These are phyloP conservation scores for Hydrozoanthus gracilis DNA, from an alignment of 92 coral and sea anemone genomes.

Conservation along the genomic window DNA sequence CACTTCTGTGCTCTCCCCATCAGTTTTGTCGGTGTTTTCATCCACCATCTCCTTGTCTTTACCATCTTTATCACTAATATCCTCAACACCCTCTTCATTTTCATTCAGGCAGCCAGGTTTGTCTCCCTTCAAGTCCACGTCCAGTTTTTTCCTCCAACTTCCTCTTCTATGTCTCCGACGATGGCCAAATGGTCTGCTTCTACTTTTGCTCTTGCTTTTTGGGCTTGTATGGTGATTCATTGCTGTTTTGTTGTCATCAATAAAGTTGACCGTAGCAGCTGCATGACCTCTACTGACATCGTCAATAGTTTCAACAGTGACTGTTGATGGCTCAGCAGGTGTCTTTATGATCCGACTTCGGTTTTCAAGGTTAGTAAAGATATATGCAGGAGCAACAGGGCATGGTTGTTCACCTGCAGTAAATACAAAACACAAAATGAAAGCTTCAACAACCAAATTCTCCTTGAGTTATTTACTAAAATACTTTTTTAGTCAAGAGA, in stretches of 20 bases:
- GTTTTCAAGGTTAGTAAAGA: slow-evolving; percentile 63
- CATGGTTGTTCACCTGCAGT: slow-evolving; percentile 72
- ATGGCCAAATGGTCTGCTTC: slow-evolving; percentile 4
- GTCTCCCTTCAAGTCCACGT: slow-evolving; percentile 24
- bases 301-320: slow-evolving; percentile 5
- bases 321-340: slow-evolving; percentile 28
- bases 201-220: slow-evolving; percentile 26
- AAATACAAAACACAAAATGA: not conserved
- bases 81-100: slow-evolving; percentile 23
- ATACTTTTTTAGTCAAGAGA: too few species aligned
- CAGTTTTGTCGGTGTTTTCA: not conserved
- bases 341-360: slow-evolving; percentile 27
- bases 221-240: slow-evolving; percentile 14
- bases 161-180: slow-evolving; percentile 27
- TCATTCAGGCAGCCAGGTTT: slow-evolving; percentile 3
- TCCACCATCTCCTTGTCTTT: slow-evolving; percentile 2
- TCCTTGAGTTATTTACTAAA: not conserved
- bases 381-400: slow-evolving; percentile 85
- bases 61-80: slow-evolving; percentile 30
- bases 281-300: slow-evolving; percentile 14
- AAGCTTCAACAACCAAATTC: too few species aligned
- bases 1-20: slow-evolving; percentile 16
- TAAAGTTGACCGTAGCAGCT: slow-evolving; percentile 36
- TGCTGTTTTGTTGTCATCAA: slow-evolving; percentile 36
- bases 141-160: slow-evolving; percentile 36